A percentile compares a stretch with the other conserved stretches of the same genome.
Conservation (phyloP, 2,888 invertebrate genomes). For the Acanthopleura granulata region DNA sequence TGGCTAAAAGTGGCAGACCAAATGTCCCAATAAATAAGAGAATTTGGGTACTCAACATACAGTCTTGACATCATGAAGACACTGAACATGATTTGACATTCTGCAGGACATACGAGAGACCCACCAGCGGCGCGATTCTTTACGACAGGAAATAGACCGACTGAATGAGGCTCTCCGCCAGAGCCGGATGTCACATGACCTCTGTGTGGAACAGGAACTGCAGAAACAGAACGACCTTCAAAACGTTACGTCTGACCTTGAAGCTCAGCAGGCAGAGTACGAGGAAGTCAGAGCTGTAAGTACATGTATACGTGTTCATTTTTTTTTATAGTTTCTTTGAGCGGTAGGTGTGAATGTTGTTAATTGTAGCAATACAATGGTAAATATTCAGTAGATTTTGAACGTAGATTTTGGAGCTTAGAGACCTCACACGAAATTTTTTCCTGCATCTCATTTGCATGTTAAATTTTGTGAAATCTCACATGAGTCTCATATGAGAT, state of each 20-base stretch:
- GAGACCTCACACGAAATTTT: no score
- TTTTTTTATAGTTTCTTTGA: background rate
- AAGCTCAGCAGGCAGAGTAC: constrained; percentile 53
- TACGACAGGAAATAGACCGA: constrained; percentile 52
- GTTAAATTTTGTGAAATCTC: no score
- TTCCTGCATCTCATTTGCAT: no score
- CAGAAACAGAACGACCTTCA: constrained; percentile 52
- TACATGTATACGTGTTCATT: background rate
- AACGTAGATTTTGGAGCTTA: no score
- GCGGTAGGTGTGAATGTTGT: background rate
- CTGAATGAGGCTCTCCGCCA: constrained; percentile 53
- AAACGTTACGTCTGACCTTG: constrained; percentile 46
- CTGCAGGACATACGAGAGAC: constrained; percentile 45
- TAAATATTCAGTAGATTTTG: no score
- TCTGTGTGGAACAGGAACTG: constrained; percentile 39
- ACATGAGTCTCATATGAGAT: no score
- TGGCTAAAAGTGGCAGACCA: no score
- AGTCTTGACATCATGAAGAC: no score
- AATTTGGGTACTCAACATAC: no score
- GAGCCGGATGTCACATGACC: constrained; percentile 43
- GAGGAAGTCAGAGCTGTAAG: constrained; percentile 52
- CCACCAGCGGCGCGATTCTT: constrained; percentile 48
- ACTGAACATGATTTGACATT: no score
- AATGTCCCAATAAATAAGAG: no score
- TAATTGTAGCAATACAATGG: no score